Evolutionary conservation across 2,888 invertebrate genomes (phyloP), one percentile per base, ranked within the genome.

Genomic region (Synanthedon vespiformis): DNA sequence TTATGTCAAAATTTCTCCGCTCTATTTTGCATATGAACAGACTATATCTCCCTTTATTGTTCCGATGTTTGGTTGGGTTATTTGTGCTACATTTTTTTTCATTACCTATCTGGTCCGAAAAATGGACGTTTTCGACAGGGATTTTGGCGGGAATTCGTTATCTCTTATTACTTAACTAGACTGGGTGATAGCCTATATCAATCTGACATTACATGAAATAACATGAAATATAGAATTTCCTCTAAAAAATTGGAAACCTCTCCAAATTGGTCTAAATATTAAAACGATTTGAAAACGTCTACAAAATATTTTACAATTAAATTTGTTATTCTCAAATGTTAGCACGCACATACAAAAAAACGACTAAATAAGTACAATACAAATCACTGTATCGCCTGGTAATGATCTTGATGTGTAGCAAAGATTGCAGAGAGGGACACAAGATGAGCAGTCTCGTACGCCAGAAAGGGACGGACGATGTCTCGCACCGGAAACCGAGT

Each of bases 21-120:
- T 67, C 76, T 68, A 61, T 68, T 86, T 86, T 85, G 81, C 85
- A 86, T 86, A 84, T 82, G 80, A 86, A 86, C 70, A 61, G 71
- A 58, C 51, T 58, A 59, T 58, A 60, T 63, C 63, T 62, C 57
- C 55, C 58, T 56, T 58, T 57, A 64, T 64, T 70, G 69, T 70
- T 63, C 57, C 62, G 61, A 57, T 65, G 65, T 73, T 71, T 65
- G 69, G 63, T 66, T n/a, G n/a, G n/a, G n/a, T n/a, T n/a, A n/a
- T n/a, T 67, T 69, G 64, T 72, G 54, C 53, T 51, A 56, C 52
- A 57, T 53, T 58, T 57, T 62, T 22, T 22, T 65, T 65, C 61
- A 59, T 51, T 51, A 49, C 52, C 44, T 55, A 49, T 53, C 48
- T 55, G 54, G 56, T 55, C 48, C 54, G 54, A 50, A 47, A 52